Base-by-base conservation (phyloP, 2,797 vertebrate genomes). In the Miichthys miiuy region DNA sequence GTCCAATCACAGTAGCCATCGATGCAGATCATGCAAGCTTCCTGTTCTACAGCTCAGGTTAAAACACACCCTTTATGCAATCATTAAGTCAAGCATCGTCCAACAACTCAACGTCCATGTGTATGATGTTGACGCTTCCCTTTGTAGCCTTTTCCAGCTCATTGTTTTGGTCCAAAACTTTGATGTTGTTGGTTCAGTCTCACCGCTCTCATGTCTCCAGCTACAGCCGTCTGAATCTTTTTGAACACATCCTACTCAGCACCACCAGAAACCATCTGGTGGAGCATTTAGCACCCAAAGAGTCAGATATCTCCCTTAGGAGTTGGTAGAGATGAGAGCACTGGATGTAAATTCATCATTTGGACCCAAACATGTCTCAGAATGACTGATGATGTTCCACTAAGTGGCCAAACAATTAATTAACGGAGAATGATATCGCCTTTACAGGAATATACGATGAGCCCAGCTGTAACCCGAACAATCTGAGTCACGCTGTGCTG, bases 41-140 rank as follows among this genome's bases (percentile, higher is more conserved):
- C 90, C 86, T 96, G 48, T 96, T 96, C 81, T 96, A 96, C 85
- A 95, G 93, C 85, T 95, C 95, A 88, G 96, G 96, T 95, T 63
- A 21, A 68, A 69, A 64, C 38, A 16, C 0, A 16, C 2, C 2
- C 5, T 21, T 4, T 12, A 50, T n/a, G n/a, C 13, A 56, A 38
- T 41, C 0, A 0, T 17, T 11, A 9, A 38, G 1, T 56, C 38
- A 20, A 38, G n/a, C n/a, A n/a, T n/a, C n/a, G n/a, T n/a, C n/a
- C n/a, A n/a, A n/a, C n/a, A n/a, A n/a, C 27, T 54, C 25, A 60
- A 20, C 30, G 30, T 51, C 48, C 62, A 34, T 10, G 4, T 65
- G 1, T 54, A 55, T 27, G 16, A 25, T 41, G 4, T 23, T 58
- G 6, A 17, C 30, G 9, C 2, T 38, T 38, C 17, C 14, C n/a